Evolutionary conservation across 2,797 vertebrate genomes (phyloP).

Genomic region (Novumbra hubbsi): DNA sequence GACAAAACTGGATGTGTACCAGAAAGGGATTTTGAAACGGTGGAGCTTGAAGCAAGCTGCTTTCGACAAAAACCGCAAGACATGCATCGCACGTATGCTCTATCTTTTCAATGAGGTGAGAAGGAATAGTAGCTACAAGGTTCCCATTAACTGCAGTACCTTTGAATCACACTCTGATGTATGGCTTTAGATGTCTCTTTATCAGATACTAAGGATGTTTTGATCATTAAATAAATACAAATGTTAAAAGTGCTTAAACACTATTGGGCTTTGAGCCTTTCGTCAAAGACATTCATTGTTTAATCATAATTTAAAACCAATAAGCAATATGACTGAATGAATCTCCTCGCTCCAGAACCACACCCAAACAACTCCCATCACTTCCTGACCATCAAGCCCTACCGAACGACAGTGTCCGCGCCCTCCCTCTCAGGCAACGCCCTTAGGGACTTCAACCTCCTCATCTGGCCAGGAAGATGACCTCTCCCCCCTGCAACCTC

Average conservation of each 20-base stretch:
- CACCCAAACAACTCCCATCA: neutral
- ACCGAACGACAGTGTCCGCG: neutral
- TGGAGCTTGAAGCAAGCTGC: slow-evolving; percentile 49
- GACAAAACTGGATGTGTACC: slow-evolving; percentile 50
- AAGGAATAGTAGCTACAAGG: neutral
- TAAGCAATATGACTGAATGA: neutral
- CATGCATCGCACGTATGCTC: slow-evolving; percentile 48
- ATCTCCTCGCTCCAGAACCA: neutral
- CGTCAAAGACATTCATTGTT: neutral
- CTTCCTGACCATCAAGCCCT: neutral
- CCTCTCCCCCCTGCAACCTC: neutral
- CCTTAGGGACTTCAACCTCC: neutral
- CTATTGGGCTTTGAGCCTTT: neutral
- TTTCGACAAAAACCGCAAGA: slow-evolving; percentile 41
- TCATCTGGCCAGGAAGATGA: neutral
- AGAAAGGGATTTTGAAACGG: slow-evolving; percentile 36
- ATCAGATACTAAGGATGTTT: neutral
- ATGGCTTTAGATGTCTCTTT: neutral
- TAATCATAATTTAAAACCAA: neutral
- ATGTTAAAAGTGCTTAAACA: neutral
- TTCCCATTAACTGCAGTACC: neutral
- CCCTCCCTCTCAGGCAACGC: neutral
- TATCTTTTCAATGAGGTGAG: slow-evolving; percentile 57
- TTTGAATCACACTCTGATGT: neutral
- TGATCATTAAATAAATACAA: neutral